Percentiles rank a stretch among this genome's conserved stretches.
phyloP scores from a whole-genome alignment of 2,113 vertebrate species.

The Leucopternis melanops region DNA sequence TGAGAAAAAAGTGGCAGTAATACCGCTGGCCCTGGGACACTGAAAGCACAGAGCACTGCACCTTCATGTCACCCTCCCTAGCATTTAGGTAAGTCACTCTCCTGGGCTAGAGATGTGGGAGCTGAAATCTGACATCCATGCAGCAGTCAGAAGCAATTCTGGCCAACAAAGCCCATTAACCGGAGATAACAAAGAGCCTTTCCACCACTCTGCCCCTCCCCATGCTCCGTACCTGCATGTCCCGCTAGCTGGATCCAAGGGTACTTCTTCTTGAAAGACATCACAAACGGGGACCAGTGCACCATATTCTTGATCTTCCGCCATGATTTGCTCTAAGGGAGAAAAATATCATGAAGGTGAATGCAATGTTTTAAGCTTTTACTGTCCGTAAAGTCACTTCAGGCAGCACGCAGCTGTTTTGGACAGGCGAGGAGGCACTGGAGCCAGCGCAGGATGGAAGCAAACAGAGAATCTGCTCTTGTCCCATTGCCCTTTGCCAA shows the following conservation, averaged over 20 bases:
- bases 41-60: background rate
- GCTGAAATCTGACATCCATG: background rate
- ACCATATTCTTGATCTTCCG: conserved; percentile 99
- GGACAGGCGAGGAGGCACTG: background rate
- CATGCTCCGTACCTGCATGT: conserved; percentile 81
- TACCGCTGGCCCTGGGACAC: background rate
- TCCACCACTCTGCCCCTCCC: background rate
- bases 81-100: background rate
- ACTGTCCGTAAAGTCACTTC: background rate
- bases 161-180: background rate
- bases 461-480: conserved; percentile 26
- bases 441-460: conserved; percentile 15
- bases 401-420: background rate
- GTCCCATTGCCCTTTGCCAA: conserved; percentile 32
- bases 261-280: conserved; percentile 99
- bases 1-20: background rate
- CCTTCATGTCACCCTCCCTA: background rate
- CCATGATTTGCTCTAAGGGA: conserved; percentile 92
- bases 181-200: background rate
- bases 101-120: background rate
- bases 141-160: background rate
- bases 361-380: background rate
- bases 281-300: conserved; percentile 97
- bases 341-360: background rate
- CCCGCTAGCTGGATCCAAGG: conserved; percentile 98